Evolutionary conservation across 2,113 vertebrate species (phyloP).

Genomic region (Strix uralensis): DNA sequence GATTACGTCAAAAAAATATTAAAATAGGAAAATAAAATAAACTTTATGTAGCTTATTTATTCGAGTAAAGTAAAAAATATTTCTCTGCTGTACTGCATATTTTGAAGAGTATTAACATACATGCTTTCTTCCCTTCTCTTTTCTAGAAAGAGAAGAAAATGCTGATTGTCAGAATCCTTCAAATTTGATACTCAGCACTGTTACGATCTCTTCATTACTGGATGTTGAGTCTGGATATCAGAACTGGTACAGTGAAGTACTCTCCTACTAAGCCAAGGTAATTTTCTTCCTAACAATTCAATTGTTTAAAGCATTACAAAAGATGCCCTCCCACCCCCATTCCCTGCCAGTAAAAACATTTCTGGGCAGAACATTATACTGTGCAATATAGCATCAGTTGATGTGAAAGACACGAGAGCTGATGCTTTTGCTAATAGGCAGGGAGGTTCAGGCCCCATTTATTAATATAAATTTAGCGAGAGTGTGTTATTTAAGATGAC

Average conservation of each 20-base stretch:
- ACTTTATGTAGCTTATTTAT: background rate
- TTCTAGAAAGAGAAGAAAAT: slow-evolving; percentile 27
- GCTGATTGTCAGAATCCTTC: background rate
- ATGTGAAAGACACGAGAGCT: background rate
- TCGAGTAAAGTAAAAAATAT: background rate
- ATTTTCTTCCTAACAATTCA: background rate
- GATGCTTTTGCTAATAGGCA: background rate
- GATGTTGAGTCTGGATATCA: slow-evolving; percentile 25
- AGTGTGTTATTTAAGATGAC: background rate
- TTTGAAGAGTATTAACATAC: background rate
- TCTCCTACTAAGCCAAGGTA: slow-evolving; percentile 31
- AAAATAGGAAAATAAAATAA: slow-evolving; percentile 33
- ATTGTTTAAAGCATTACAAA: background rate
- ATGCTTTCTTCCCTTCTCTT: background rate
- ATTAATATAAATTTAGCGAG: background rate
- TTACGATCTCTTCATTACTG: background rate
- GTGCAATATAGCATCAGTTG: background rate
- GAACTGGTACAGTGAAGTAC: background rate
- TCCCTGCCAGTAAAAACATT: background rate
- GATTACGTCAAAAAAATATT: background rate
- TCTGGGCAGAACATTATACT: background rate
- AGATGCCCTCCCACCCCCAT: background rate
- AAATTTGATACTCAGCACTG: background rate
- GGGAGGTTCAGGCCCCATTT: background rate
- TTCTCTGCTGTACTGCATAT: background rate